Base-by-base conservation (phyloP, 2,888 invertebrate species). In the Chymomyza fuscimana region DNA sequence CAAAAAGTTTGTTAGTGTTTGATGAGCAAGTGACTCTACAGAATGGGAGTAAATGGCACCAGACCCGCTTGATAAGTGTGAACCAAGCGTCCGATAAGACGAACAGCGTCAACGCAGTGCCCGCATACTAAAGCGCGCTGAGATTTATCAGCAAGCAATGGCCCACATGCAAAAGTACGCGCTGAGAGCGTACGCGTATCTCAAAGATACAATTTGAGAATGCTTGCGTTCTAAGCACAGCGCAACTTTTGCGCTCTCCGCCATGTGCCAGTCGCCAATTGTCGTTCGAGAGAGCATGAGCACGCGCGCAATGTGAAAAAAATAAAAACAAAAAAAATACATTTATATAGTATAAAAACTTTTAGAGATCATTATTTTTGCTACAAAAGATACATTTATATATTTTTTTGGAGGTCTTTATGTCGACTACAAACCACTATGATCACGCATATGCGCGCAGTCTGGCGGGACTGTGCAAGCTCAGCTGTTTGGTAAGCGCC, bases 401-500 rank as follows among this genome's bases (percentile, higher is more conserved):
- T 19, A 1, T 1, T 19, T 19, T 46, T 46, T 46, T 46, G 12
- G 40, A 46, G 40, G 40, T 12, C 12, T 10, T 12, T 12, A 54
- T 54, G 54, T 77, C 82, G 29, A 79, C 70, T 59, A 76, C 72
- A 56, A 74, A 73, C 65, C 72, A 77, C 52, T 68, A 66, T 54
- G 87, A 83, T 74, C 83, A 81, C 72, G 73, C 72, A 70, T 83
- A 87, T 71, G 71, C 87, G 81, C 86, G 75, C 71, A 83, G 83
- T 79, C 73, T 82, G 69, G 67, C 75, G 63, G 83, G 83, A n/a
- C 60, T 83, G 32, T 76, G 73, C 66, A 85, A 87, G 73, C 65
- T 83, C 70, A 73, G 74, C 67, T 87, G 87, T 29, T 54, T 83
- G 83, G 87, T 83, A 79, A 76, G 86, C 5, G 51, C 63, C 68